Conservation (phyloP, 2,888 invertebrate genomes). For the Drosophila nr. fundita region DNA sequence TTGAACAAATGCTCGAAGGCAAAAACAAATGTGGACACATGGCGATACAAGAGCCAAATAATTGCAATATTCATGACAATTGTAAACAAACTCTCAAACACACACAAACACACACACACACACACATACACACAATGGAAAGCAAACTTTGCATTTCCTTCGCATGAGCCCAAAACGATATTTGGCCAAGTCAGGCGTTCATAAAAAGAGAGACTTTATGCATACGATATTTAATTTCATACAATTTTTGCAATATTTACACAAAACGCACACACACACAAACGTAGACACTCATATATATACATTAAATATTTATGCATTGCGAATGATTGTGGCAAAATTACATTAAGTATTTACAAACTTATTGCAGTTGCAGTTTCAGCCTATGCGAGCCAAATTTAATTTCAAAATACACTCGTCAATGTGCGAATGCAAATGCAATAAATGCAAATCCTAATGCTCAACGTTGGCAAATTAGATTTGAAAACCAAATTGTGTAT, state of each 20-base stretch:
- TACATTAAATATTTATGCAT: conserved; percentile 56
- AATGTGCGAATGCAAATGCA: background rate
- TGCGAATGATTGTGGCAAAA: conserved; percentile 49
- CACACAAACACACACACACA: conserved; percentile 22
- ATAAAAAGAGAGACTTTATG: conserved; percentile 36
- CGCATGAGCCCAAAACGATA: conserved; percentile 52
- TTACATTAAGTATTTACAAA: conserved; percentile 60
- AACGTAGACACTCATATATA: conserved; percentile 31
- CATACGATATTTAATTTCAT: conserved; percentile 56
- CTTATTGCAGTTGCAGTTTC: conserved; percentile 36
- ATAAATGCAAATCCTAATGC: conserved; percentile 7
- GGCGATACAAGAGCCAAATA: conserved; percentile 70
- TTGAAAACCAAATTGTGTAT: background rate
- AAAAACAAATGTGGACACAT: conserved; percentile 66
- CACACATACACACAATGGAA: conserved; percentile 26
- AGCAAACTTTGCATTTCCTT: conserved; percentile 65
- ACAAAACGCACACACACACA: conserved; percentile 4
- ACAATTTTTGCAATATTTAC: conserved; percentile 34
- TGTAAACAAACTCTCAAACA: conserved; percentile 48
- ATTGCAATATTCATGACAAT: conserved; percentile 79
- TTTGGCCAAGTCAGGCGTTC: conserved; percentile 49
- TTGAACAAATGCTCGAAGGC: conserved; percentile 70
- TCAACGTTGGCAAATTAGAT: background rate
- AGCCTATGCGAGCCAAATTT: background rate
- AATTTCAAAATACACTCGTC: conserved; percentile 12